phyloP scores from a whole-genome alignment of 2,888 invertebrate genomes.

The Teleiodes luculella region DNA sequence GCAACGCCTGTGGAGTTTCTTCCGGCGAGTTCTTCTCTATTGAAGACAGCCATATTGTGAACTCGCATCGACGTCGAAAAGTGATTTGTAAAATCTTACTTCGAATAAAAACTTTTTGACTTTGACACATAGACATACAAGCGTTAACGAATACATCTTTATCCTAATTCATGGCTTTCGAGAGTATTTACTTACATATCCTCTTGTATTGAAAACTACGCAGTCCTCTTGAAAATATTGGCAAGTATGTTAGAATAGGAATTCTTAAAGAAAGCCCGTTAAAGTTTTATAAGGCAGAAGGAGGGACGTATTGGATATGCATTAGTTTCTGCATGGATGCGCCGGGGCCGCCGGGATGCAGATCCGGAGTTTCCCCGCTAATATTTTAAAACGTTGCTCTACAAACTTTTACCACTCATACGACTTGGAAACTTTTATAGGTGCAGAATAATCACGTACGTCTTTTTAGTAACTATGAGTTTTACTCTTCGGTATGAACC shows the following conservation, averaged over 20 bases:
- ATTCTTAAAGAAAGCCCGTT: conserved; percentile 17
- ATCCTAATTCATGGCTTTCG: no score
- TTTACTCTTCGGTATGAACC: not conserved
- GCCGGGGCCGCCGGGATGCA: conserved; percentile 34
- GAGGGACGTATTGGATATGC: conserved; percentile 41
- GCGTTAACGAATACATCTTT: no score
- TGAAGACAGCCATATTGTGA: no score
- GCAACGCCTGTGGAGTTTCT: no score
- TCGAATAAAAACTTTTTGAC: no score
- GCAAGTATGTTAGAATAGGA: not conserved
- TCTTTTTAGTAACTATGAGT: not conserved
- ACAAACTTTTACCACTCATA: not conserved
- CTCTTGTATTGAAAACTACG: no score
- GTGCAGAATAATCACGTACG: not conserved
- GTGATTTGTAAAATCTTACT: no score
- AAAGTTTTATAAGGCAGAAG: conserved; percentile 18
- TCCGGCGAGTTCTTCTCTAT: no score
- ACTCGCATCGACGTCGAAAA: no score
- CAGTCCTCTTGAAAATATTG: not conserved
- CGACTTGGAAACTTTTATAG: not conserved
- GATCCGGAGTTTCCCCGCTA: not conserved
- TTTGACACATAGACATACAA: no score
- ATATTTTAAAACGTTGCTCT: conserved; percentile 8
- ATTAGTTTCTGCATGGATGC: conserved; percentile 36
- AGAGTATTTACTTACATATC: no score